These are phyloP conservation scores for Folsomia candida DNA, from an alignment of 2,888 invertebrate species.

Conservation along the genomic window DNA sequence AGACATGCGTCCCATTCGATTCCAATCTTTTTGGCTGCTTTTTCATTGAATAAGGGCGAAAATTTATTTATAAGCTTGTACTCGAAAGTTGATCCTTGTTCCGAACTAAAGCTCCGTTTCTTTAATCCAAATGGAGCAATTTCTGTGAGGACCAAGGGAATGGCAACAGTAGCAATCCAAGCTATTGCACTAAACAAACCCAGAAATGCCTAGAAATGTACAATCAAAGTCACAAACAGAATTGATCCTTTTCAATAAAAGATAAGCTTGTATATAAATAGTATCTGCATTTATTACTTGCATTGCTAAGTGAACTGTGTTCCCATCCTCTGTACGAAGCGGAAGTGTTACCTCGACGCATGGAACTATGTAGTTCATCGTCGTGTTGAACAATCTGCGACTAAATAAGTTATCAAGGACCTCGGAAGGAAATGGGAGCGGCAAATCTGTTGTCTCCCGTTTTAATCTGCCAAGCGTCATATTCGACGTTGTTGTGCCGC, in stretches of 20 bases:
- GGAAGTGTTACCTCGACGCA: slow-evolving; percentile 16
- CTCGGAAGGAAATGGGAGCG: neutral
- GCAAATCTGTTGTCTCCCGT: too few relatives aligned
- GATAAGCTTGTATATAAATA: neutral
- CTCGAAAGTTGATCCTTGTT: neutral
- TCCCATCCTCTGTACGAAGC: slow-evolving; percentile 19
- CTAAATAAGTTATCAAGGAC: slow-evolving; percentile 21
- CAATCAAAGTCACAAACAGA: neutral
- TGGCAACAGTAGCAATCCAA: slow-evolving; percentile 28
- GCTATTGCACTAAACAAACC: slow-evolving; percentile 30
- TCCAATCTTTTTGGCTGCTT: slow-evolving; percentile 19
- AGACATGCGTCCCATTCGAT: slow-evolving; percentile 26
- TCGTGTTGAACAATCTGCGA: slow-evolving; percentile 25
- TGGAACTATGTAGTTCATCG: slow-evolving; percentile 35
- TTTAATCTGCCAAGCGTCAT: too few relatives aligned
- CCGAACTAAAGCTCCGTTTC: neutral
- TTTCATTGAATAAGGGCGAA: slow-evolving; percentile 10
- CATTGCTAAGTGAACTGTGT: slow-evolving; percentile 27
- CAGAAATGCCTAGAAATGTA: slow-evolving; percentile 25
- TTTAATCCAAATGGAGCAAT: slow-evolving; percentile 20
- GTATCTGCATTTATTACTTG: slow-evolving; percentile 17
- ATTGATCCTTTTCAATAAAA: neutral
- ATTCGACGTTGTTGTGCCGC: too few relatives aligned
- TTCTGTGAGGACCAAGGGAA: slow-evolving; percentile 16
- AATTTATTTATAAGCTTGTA: neutral